Evolutionary conservation across 2,888 invertebrate genomes (phyloP).

Genomic region (Neoitamus cyanurus): DNA sequence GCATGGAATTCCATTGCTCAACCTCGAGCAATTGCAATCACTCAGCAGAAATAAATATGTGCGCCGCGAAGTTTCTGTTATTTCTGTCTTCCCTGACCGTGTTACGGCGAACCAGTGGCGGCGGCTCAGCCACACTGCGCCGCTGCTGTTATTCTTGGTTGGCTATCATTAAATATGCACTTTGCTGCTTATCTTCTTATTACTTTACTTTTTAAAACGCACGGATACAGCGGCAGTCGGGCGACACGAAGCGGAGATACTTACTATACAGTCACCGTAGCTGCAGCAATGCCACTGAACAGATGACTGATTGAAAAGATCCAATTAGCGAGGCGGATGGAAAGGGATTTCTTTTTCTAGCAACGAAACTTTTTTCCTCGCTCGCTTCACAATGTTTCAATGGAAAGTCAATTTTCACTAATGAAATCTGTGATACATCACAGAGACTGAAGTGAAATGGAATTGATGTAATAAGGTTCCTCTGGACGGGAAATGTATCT

Average conservation of each 20-base stretch:
- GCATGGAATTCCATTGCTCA: slow-evolving; percentile 42
- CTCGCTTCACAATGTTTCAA: slow-evolving; percentile 2
- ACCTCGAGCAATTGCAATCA: slow-evolving; percentile 44
- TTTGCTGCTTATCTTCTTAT: slow-evolving; percentile 25
- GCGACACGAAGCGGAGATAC: neutral
- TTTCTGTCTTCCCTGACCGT: slow-evolving; percentile 26
- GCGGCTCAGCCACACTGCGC: neutral
- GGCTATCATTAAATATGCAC: slow-evolving; percentile 33
- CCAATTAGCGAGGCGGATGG: slow-evolving; percentile 24
- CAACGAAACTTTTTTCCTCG: neutral
- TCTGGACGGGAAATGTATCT: neutral
- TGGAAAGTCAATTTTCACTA: slow-evolving; percentile 43
- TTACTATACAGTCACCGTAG: neutral
- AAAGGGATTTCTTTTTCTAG: slow-evolving; percentile 33
- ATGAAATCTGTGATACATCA: slow-evolving; percentile 30
- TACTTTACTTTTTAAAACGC: slow-evolving; percentile 10
- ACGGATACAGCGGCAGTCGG: neutral
- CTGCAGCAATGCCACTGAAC: neutral
- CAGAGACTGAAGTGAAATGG: slow-evolving; percentile 29
- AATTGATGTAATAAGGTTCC: slow-evolving; percentile 22
- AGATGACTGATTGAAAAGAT: slow-evolving; percentile 41
- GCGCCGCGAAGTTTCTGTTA: slow-evolving; percentile 27
- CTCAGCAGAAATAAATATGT: slow-evolving; percentile 38
- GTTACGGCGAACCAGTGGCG: neutral
- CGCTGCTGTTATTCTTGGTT: neutral